phyloP scores from a whole-genome alignment of 2,113 vertebrate species.

The Nycticryphes semicollaris region DNA sequence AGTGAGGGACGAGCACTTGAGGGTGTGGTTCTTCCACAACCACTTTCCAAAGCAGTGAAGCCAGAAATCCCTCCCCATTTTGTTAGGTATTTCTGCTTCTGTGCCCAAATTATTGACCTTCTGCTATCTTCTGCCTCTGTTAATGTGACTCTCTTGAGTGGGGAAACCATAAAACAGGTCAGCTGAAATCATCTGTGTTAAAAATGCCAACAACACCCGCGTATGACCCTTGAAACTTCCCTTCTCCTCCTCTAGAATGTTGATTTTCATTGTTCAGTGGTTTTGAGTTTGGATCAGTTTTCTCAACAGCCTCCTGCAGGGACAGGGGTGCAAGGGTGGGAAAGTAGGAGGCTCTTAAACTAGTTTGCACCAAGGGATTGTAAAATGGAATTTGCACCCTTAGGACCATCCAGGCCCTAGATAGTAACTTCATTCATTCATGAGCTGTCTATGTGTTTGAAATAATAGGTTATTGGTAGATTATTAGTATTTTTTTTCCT shows the following conservation, averaged over 20 bases:
- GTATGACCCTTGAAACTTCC: neutral
- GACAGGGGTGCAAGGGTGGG: neutral
- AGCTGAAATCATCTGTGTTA: neutral
- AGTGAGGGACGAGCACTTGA: neutral
- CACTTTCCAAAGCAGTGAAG: rapidly evolving
- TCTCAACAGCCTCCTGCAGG: neutral
- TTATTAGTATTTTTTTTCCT: neutral
- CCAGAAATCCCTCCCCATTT: neutral
- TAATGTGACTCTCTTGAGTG: neutral
- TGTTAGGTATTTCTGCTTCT: neutral
- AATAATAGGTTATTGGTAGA: neutral
- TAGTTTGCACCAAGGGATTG: neutral
- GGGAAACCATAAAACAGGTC: neutral
- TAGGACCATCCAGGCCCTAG: neutral
- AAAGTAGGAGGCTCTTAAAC: neutral
- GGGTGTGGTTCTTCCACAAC: neutral
- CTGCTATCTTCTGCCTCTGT: neutral
- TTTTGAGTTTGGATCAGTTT: neutral
- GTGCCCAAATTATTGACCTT: neutral
- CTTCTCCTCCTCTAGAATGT: neutral
- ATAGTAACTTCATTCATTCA: neutral
- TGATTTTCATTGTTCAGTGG: neutral
- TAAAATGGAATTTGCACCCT: neutral
- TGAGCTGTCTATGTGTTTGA: neutral
- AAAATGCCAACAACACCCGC: neutral